Evolutionary conservation across 2,797 vertebrate genomes (phyloP), one percentile per base, ranked within the genome.

Genomic region (Lacerta agilis): DNA sequence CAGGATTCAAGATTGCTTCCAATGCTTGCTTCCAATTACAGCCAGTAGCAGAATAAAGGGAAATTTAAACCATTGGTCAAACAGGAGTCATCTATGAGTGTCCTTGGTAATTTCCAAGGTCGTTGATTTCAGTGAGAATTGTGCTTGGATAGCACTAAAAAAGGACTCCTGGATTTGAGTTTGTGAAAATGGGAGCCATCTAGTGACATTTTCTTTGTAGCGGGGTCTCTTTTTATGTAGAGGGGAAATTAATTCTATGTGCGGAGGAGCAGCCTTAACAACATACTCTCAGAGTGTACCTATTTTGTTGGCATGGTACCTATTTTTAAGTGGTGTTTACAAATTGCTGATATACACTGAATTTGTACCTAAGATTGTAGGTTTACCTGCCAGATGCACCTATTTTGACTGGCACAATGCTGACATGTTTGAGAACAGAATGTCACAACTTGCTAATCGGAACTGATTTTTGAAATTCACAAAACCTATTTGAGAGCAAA

Each of bases 151-250:
- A 77, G 83, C 10, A 87, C 41, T 55, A 55, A 73, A 67, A 64
- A 67, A 27, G 18, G 27, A 41, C 33, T 20, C 23, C 55, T 81
- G 58, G 61, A 84, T 88, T 13, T 81, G 7, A 20, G n/a, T 49
- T 87, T 86, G 80, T 8, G 85, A 64, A 92, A 92, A 33, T 29
- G 80, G 69, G 76, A 76, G 73, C 79, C 86, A 87, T 78, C 83
- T 66, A 83, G 82, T 90, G 88, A 86, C 73, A 90, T 87, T 77
- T 76, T 49, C 73, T 83, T 77, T 83, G 80, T 77, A 83, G 43
- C 33, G 69, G 76, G 64, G 43, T 45, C 41, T 83, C 41, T 58
- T 49, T 67, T 78, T 77, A 41, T 77, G 73, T 20, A 77, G 43
- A 36, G 9, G 9, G 27, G 38, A 80, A 76, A 77, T 72, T 86